Base-by-base conservation (phyloP, 2,888 invertebrate species). In the Pollenia labialis region DNA sequence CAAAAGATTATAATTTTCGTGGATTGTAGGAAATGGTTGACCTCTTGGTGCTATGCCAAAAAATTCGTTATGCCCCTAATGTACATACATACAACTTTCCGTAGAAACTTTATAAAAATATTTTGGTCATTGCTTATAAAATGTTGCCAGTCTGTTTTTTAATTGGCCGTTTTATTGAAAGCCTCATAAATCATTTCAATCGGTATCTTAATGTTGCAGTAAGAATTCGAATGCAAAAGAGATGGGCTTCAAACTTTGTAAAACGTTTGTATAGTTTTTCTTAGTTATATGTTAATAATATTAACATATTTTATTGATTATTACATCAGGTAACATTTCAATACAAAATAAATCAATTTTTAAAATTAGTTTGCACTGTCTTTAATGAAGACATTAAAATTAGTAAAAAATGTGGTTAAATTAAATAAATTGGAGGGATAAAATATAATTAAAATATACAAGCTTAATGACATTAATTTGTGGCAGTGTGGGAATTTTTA, bases 101-200 rank as follows among this genome's bases (percentile, higher is more conserved):
- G 23, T 42, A 69, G 18, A 56, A 56, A 60, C n/a, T 14, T 18
- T 56, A 42, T 58, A 11, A n/a, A 18, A 48, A 62, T n/a, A 60
- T 50, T 48, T 76, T 56, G 2, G 11, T 44, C 58, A 64, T 56
- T 56, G 46, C 71, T 69, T 75, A 71, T 81, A 81, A 81, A 81
- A 87, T 64, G 23, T 72, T 75, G 68, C 23, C 48, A 66, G 80
- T 52, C 64, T 81, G 77, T 46, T 62, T 76, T 72, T 77, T 81
- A 87, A 87, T 85, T 86, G 83, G 80, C 18, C 72, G 71, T 80
- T 64, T 71, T 42, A 77, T 85, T 81, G 72, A 77, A 74, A 81
- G 69, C 44, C 72, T 60, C 56, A 85, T 87, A 87, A 87, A 87
- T 87, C 84, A 87, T 87, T 84, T 75, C 23, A 46, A 69, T 68